Base-by-base conservation (phyloP, 2,113 vertebrate genomes). In the Melanocharis versteri region DNA sequence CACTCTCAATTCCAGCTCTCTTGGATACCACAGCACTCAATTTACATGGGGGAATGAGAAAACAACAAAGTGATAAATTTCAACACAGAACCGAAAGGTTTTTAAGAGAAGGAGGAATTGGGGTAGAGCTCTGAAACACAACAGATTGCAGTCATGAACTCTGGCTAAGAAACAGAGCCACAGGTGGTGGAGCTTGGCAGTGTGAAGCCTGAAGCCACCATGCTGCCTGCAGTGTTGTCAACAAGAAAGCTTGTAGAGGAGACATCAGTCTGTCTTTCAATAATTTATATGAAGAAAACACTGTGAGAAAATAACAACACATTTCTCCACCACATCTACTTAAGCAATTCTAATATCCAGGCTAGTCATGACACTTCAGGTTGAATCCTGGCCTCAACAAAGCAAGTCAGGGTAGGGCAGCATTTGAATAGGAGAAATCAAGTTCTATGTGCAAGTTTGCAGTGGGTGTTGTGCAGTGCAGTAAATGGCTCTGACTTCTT, bases 81-180 rank as follows among this genome's bases (percentile, higher is more conserved):
- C 54, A 86, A 26, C 30, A 69, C 6, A 30, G 68, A 91, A 84
- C 0, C 35, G 48, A 61, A 79, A 82, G 65, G 30, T 68, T 82
- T 95, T 66, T 35, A 56, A 83, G 51, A 90, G 75, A 66, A 80
- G 35, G 0, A 3, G 35, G 58, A 53, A 64, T n/a, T 54, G 39
- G 68, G 64, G 45, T 15, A 69, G 78, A 75, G 94, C 75, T 96
- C 71, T 75, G 82, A 77, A 95, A 85, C 91, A 91, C 60, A 87
- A 68, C 95, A 94, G 95, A 96, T 91, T 93, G 94, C 78, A 94
- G 91, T 65, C 82, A 70, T 9, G 70, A 91, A 87, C 87, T 82
- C 93, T 96, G 96, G 91, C 94, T 89, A 57, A 77, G 92, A 86
- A 90, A 90, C 94, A 91, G 90, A 96, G 94, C 90, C 79, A 90